Evolutionary conservation across 2,888 invertebrate genomes (phyloP).

Genomic region (Drosophila greeni): DNA sequence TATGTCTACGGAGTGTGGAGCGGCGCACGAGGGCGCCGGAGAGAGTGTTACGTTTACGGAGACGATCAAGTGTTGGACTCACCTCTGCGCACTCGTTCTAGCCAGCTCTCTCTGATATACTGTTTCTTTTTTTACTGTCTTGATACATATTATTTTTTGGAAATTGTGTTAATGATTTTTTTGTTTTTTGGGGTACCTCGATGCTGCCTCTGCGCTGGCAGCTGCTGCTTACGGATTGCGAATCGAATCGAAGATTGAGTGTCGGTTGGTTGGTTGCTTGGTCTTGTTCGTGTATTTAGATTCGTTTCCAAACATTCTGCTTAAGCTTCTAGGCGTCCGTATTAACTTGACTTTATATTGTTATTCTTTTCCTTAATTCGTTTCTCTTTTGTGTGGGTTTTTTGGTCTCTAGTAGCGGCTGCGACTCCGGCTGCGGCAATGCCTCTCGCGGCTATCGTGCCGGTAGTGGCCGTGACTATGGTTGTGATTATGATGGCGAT

Average conservation of each 20-base stretch:
- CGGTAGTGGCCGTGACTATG: constrained; percentile 68
- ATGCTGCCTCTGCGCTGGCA: constrained; percentile 44
- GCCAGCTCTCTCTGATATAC: constrained; percentile 19
- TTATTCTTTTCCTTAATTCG: neutral
- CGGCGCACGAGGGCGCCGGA: constrained; percentile 15
- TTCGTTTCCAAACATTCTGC: constrained; percentile 21
- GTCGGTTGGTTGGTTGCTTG: constrained; percentile 21
- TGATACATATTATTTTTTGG: constrained; percentile 58
- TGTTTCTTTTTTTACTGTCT: constrained; percentile 44
- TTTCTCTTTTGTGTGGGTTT: neutral
- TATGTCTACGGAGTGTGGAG: constrained; percentile 33
- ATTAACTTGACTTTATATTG: constrained; percentile 36
- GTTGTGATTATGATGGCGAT: constrained; percentile 57
- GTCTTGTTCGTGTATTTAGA: constrained; percentile 13
- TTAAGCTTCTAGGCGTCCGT: constrained; percentile 10
- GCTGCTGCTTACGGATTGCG: constrained; percentile 13
- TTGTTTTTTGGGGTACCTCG: constrained; percentile 62
- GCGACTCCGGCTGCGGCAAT: constrained; percentile 77
- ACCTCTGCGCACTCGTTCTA: constrained; percentile 37
- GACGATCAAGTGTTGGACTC: constrained; percentile 30
- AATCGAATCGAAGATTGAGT: constrained; percentile 18
- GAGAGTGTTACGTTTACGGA: constrained; percentile 29
- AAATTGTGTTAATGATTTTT: constrained; percentile 64
- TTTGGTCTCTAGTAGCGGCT: constrained; percentile 73
- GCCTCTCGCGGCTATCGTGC: constrained; percentile 68